Base-by-base conservation (phyloP, 2,888 invertebrate species). In the Trilocha varians region DNA sequence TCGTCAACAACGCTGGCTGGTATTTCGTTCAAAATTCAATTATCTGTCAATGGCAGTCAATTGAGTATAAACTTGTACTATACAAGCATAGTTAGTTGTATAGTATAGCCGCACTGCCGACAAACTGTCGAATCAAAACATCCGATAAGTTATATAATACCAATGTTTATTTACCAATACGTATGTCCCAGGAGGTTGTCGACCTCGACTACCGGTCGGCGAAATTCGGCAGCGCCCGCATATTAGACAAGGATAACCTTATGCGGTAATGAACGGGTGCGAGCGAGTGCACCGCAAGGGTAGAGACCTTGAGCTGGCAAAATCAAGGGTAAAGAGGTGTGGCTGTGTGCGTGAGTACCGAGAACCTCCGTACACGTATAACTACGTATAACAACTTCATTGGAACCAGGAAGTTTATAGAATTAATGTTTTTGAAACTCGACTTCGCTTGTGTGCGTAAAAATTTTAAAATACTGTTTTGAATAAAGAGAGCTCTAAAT, bases 251-350 rank as follows among this genome's bases (percentile, higher is more conserved):
- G 68, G 84, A 83, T 56, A 57, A 70, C 54, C 58, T 62, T 72
- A 80, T 73, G 51, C 65, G 56, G 57, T 52, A 59, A 44, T 44
- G 57, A 38, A 36, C 45, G 62, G 63, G 78, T 65, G 69, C 54
- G 75, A 84, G 64, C 55, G 74, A 62, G 66, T 62, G 50, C 46
- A 49, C 55, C 51, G 58, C 49, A 76, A 76, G 84, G 84, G 84
- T 83, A 82, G 84, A 83, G 84, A 85, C 85, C 85, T 85, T 85
- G 85, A 85, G 84, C 79, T 76, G 74, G 83, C 82, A 78, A 84
- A 84, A 85, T 85, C 85, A 85, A 85, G 85, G 85, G 84, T 85
- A 85, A 85, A 61, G 70, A 56, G 58, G 51, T 66, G 62, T 48
- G 55, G 38, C 46, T 63, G 84, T 82, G 79, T 79, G 83, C 57